Conservation (phyloP, 2,113 vertebrate genomes). For the Ictidomys tridecemlineatus region DNA sequence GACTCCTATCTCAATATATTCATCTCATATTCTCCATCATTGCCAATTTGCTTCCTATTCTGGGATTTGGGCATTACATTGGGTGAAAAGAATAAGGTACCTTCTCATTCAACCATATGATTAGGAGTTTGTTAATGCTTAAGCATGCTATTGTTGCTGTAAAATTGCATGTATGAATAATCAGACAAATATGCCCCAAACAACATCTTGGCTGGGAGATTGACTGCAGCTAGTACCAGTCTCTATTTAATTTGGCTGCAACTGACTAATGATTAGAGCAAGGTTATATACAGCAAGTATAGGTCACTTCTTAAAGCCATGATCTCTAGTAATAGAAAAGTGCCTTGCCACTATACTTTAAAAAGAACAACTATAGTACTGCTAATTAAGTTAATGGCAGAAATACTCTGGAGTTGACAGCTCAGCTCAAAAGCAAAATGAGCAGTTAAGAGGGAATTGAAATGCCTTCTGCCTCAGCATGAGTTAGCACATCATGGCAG, state of each 20-base stretch:
- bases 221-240: neutral
- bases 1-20: neutral
- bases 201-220: conserved; percentile 26
- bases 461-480: neutral
- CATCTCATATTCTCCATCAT: neutral
- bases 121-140: neutral
- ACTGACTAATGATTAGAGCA: conserved; percentile 24
- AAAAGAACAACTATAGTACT: neutral
- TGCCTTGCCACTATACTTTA: neutral
- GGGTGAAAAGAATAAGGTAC: neutral
- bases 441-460: neutral
- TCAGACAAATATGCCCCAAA: conserved; percentile 17
- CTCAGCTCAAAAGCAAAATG: neutral
- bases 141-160: conserved; percentile 6
- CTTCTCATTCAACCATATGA: neutral
- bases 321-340: neutral
- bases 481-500: neutral
- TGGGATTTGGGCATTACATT: neutral
- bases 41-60: neutral
- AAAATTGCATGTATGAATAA: conserved; percentile 52
- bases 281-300: conserved; percentile 4
- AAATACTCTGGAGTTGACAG: neutral
- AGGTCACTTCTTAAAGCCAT: conserved; percentile 3
- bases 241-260: conserved; percentile 59
- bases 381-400: neutral